These are phyloP conservation scores for Caranx ignobilis DNA, from an alignment of 2,113 vertebrate genomes.

Conservation along the genomic window DNA sequence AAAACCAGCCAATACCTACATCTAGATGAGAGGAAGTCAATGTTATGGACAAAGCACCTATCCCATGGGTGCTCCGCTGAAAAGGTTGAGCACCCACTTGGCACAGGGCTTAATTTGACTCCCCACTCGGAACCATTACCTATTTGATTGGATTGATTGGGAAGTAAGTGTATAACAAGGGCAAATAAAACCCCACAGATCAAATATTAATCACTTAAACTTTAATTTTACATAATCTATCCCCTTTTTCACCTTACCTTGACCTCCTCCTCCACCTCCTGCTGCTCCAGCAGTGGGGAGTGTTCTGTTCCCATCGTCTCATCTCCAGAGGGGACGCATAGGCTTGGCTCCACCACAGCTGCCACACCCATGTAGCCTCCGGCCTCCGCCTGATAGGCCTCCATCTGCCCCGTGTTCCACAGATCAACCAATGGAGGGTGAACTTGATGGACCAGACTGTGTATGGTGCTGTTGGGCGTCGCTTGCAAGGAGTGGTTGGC, in stretches of 20 bases:
- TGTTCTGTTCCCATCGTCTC: slow-evolving; percentile 88
- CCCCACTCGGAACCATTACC: too few relatives aligned
- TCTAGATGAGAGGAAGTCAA: too few relatives aligned
- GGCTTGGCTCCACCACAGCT: slow-evolving; percentile 83
- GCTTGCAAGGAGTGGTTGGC: slow-evolving; percentile 85
- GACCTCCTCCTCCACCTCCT: slow-evolving; percentile 83
- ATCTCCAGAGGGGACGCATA: slow-evolving; percentile 76
- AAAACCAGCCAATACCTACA: not conserved
- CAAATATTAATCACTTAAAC: slow-evolving; percentile 19
- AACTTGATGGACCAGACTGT: slow-evolving; percentile 84
- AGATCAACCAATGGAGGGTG: slow-evolving; percentile 90
- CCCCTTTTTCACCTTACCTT: slow-evolving; percentile 75
- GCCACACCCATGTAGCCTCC: slow-evolving; percentile 86
- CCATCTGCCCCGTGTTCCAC: slow-evolving; percentile 88
- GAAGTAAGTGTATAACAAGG: not conserved
- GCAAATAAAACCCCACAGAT: not conserved
- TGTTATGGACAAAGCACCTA: too few relatives aligned
- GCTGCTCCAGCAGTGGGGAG: slow-evolving; percentile 89
- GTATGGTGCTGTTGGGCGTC: slow-evolving; percentile 88
- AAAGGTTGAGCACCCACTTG: too few relatives aligned
- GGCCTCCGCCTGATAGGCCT: slow-evolving; percentile 85
- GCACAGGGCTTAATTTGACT: too few relatives aligned
- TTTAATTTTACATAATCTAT: slow-evolving; percentile 32
- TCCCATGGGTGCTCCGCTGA: too few relatives aligned
- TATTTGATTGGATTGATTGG: too few relatives aligned